A percentile compares a stretch with the other conserved stretches of the same genome.
These are phyloP conservation scores for Mustela nigripes DNA, from an alignment of 2,113 vertebrate species.

Conservation along the genomic window DNA sequence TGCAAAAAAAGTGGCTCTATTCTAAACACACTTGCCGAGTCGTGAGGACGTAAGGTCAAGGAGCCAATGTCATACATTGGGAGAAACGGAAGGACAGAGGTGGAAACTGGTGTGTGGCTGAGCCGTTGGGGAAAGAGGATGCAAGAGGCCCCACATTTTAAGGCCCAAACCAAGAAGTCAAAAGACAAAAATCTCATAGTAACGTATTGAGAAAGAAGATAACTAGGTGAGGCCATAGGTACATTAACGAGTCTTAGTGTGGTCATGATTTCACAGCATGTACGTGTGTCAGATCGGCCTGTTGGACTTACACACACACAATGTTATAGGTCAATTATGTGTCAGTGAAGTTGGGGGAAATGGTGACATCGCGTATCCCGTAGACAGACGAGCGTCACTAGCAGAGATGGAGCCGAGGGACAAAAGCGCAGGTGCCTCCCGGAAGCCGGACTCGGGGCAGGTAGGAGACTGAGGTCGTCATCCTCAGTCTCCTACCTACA, in stretches of 20 bases:
- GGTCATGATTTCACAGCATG: background rate
- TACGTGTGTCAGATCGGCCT: accelerated
- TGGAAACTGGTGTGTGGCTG: no score
- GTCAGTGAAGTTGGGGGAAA: background rate
- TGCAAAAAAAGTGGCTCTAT: background rate
- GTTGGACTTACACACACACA: background rate
- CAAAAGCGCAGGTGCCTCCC: background rate
- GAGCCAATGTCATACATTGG: background rate
- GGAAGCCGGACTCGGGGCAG: accelerated
- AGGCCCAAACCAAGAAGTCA: background rate
- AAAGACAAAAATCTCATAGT: background rate
- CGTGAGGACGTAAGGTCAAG: background rate
- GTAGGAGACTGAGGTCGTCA: background rate
- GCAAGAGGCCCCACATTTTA: background rate
- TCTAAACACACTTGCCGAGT: background rate
- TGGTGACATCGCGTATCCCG: accelerated
- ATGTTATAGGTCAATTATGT: background rate
- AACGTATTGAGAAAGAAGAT: background rate
- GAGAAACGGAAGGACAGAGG: background rate
- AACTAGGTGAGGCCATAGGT: background rate
- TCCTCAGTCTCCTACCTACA: no score
- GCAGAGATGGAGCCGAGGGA: no score
- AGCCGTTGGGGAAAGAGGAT: background rate
- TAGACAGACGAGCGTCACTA: background rate
- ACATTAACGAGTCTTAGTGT: no score